Evolutionary conservation across 2,797 vertebrate genomes (phyloP).

Genomic region (Enteromius viviparus): DNA sequence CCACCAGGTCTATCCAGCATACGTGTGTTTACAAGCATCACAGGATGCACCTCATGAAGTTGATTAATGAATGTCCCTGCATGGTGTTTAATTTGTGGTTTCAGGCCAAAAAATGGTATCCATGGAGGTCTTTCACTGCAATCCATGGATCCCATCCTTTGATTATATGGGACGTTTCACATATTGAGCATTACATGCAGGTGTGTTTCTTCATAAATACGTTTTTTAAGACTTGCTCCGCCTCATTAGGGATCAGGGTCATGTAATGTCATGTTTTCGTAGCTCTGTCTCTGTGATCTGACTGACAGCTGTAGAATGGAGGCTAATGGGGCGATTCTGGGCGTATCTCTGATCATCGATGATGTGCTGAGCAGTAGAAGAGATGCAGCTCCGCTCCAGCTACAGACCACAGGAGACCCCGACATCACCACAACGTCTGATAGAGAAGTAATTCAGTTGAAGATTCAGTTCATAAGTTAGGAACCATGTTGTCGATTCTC

Average conservation of each 20-base stretch:
- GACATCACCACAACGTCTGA: constrained; percentile 43
- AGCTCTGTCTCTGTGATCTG: constrained; percentile 80
- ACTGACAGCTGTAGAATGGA: constrained; percentile 66
- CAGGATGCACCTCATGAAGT: neutral
- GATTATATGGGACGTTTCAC: constrained; percentile 68
- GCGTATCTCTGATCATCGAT: constrained; percentile 74
- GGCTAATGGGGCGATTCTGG: constrained; percentile 74
- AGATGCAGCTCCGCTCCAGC: constrained; percentile 56
- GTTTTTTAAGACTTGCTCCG: neutral
- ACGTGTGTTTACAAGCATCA: neutral
- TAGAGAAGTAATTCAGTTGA: constrained; percentile 57
- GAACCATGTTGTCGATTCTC: neutral
- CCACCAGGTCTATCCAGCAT: constrained; percentile 14
- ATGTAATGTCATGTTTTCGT: constrained; percentile 18
- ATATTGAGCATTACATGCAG: constrained; percentile 79
- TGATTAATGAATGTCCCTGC: neutral
- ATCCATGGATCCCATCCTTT: constrained; percentile 74
- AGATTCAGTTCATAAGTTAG: neutral
- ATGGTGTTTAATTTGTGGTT: constrained; percentile 21
- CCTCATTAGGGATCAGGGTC: neutral
- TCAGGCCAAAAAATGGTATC: constrained; percentile 73
- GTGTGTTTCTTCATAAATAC: constrained; percentile 56
- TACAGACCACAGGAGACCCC: constrained; percentile 57
- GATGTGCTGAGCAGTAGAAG: constrained; percentile 70
- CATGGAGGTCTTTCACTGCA: constrained; percentile 80